Conservation (phyloP, 2,888 invertebrate species). For the Oligia strigilis region DNA sequence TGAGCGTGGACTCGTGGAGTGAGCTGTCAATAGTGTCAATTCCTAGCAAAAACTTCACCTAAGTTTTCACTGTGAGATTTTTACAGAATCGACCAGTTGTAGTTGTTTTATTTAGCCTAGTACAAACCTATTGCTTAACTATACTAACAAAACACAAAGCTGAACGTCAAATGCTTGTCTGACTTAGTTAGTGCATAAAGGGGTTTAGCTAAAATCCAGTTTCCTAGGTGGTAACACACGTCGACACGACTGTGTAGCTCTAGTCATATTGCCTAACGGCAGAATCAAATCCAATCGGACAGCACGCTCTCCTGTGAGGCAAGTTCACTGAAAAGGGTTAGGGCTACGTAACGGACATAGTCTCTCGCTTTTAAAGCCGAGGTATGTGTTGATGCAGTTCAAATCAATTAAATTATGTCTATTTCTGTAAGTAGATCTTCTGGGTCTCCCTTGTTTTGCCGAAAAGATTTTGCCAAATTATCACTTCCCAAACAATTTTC, state of each 20-base stretch:
- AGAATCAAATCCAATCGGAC: slow-evolving; percentile 4
- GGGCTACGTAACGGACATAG: too few species aligned
- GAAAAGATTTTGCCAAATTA: too few species aligned
- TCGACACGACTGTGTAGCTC: background rate
- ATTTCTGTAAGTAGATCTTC: background rate
- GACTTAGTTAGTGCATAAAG: background rate
- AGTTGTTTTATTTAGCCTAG: background rate
- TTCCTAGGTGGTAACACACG: background rate
- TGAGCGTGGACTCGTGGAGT: too few species aligned
- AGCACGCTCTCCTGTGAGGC: background rate
- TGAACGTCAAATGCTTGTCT: background rate
- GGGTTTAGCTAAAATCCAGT: background rate
- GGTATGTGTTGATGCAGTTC: background rate
- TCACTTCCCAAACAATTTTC: too few species aligned
- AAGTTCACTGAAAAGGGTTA: background rate
- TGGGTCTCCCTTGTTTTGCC: too few species aligned
- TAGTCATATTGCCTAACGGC: slow-evolving; percentile 5
- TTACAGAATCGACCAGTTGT: too few species aligned
- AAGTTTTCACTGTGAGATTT: too few species aligned
- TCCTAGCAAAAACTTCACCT: too few species aligned
- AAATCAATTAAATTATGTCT: background rate
- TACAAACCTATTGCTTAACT: background rate
- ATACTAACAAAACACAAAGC: background rate
- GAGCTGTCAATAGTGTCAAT: too few species aligned
- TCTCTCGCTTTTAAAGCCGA: background rate